phyloP scores from a whole-genome alignment of 2,888 invertebrate genomes.

The Hyalella azteca region DNA sequence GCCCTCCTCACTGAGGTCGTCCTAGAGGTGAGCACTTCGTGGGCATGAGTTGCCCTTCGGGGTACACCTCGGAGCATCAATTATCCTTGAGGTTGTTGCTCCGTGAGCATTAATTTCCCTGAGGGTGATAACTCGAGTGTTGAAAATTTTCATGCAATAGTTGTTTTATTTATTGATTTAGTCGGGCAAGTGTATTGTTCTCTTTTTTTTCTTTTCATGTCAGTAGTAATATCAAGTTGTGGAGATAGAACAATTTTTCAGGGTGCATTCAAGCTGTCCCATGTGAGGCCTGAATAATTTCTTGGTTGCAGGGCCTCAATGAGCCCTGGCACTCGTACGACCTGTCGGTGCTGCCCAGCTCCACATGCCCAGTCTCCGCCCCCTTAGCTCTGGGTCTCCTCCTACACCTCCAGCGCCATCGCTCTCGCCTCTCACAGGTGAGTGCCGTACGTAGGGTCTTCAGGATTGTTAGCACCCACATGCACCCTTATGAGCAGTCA shows the following conservation, averaged over 20 bases:
- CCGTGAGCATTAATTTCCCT: too few species aligned
- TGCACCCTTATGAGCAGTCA: too few species aligned
- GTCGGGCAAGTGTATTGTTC: background rate
- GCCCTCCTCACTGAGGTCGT: conserved; percentile 48
- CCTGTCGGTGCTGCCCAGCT: conserved; percentile 42
- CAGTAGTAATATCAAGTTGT: background rate
- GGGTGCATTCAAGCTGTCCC: background rate
- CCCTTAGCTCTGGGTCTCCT: conserved; percentile 3
- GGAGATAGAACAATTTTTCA: background rate
- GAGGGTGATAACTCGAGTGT: background rate
- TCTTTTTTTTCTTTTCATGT: background rate
- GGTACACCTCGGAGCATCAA: too few species aligned
- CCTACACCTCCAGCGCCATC: background rate
- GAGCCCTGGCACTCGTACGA: conserved; percentile 53
- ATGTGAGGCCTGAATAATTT: background rate
- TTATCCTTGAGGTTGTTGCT: too few species aligned
- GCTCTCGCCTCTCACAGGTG: background rate
- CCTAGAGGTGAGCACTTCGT: conserved; percentile 17
- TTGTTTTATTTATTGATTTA: background rate
- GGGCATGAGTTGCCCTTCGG: too few species aligned
- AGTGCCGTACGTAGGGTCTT: too few species aligned
- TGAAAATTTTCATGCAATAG: background rate
- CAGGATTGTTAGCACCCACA: too few species aligned
- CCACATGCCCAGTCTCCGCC: background rate
- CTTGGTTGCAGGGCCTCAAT: conserved; percentile 11